Conservation (phyloP, 2,113 vertebrate species). For the Silurus glanis region DNA sequence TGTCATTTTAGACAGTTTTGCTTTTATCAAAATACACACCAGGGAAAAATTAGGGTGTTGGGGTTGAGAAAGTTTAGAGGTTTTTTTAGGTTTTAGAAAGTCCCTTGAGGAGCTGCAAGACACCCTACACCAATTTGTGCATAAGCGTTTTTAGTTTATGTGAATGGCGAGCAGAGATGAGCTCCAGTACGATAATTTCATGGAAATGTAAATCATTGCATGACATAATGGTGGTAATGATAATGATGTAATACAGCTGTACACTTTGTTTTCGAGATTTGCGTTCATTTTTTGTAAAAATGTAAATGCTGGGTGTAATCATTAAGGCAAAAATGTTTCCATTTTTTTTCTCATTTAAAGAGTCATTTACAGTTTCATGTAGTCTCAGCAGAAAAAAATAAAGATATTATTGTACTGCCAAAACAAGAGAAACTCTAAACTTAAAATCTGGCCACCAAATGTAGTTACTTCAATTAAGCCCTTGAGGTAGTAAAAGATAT, state of each 20-base stretch:
- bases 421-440: not conserved
- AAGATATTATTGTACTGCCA: not conserved
- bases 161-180: not conserved
- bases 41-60: not conserved
- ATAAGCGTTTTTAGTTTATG: not conserved
- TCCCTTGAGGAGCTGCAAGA: not conserved
- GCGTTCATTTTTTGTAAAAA: not conserved
- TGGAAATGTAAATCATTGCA: slow-evolving; percentile 2
- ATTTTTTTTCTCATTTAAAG: not conserved
- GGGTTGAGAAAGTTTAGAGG: not conserved
- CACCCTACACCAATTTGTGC: not conserved
- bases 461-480: slow-evolving; percentile 12
- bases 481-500: slow-evolving; percentile 1
- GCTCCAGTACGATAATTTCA: not conserved
- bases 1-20: not conserved
- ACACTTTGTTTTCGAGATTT: not conserved
- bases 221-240: slow-evolving; percentile 24
- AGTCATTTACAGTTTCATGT: not conserved
- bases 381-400: not conserved
- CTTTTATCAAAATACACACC: not conserved
- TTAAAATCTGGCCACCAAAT: not conserved
- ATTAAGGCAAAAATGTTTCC: not conserved
- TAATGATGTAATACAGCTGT: not conserved
- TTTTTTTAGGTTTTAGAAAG: too few species aligned
- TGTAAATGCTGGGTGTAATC: not conserved